Percentiles rank a stretch among this genome's conserved stretches.
These are phyloP conservation scores for Dipus sagitta DNA, from an alignment of 2,797 vertebrate genomes.

Conservation along the genomic window DNA sequence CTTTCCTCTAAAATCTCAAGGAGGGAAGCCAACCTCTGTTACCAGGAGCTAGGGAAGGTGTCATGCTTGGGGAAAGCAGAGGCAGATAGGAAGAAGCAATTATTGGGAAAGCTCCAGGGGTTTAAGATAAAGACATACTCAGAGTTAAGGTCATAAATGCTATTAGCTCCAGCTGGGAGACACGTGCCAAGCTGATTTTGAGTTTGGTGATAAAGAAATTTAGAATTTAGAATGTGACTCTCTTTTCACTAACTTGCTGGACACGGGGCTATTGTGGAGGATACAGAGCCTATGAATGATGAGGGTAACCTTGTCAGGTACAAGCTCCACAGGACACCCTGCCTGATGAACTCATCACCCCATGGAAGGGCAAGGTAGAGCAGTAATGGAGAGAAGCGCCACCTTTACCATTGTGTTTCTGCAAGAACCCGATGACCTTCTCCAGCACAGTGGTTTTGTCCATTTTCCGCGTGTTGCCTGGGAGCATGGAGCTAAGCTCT, in stretches of 20 bases:
- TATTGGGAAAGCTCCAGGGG: not conserved
- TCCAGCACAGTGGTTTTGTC: slow-evolving; percentile 91
- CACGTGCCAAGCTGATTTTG: not conserved
- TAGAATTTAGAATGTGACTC: not conserved
- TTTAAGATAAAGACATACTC: not conserved
- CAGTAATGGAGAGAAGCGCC: not conserved
- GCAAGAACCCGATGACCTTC: slow-evolving; percentile 91
- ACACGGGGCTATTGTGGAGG: not conserved
- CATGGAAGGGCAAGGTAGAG: not conserved
- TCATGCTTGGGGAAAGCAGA: not conserved
- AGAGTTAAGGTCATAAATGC: not conserved
- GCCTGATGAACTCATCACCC: not conserved
- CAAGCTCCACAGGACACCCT: not conserved
- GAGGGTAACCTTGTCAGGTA: not conserved
- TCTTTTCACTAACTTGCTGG: not conserved
- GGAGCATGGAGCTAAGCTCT: slow-evolving; percentile 92
- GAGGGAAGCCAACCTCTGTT: not conserved
- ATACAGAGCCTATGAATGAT: not conserved
- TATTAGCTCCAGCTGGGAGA: not conserved
- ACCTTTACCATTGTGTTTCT: slow-evolving; percentile 90
- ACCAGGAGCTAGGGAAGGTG: not conserved
- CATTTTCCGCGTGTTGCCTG: slow-evolving; percentile 90
- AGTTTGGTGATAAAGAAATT: not conserved
- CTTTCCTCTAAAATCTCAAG: not conserved
- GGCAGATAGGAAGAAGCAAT: not conserved